Base-by-base conservation (phyloP, 53 echinoderm and acorn worm species). In the Hippasteria phrygiana region DNA sequence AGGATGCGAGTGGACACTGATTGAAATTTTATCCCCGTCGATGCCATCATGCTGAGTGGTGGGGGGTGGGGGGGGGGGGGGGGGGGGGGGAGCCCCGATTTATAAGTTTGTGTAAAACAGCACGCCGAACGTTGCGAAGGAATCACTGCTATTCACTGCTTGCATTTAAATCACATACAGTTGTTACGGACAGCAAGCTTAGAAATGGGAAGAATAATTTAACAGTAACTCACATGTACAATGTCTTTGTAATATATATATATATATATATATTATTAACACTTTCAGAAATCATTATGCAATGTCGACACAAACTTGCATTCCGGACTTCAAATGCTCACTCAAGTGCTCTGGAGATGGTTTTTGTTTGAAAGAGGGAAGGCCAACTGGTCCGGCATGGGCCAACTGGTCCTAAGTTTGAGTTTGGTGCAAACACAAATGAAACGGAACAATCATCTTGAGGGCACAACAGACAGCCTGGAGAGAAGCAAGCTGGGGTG, bases 211-310 rank as follows among this genome's bases (percentile, higher is more conserved):
- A 67, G 16, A 35, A 67, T 67, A 67, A 67, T 67, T 67, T 67
- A 67, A 34, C 33, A 67, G 69, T 67, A 35, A 67, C 18, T 67
- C 36, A 67, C 69, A 67, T 67, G n/a, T 67, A 67, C 69, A 59
- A 17, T 66, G 35, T 29, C 35, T 66, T 66, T 29, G 67, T 66
- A 47, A 13, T 47, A 47, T 47, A 47, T 47, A n/a, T n/a, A n/a
- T n/a, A 59, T 59, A 59, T 59, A 20, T 51, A 6, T 14, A 62
- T 62, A 27, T 27, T n/a, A 66, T 66, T 34, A 66, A 66, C 67
- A 66, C 67, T 66, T 66, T 45, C 26, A 9, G 14, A 66, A 66
- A 33, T 66, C 14, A 66, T 66, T 66, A 32, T 33, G 67, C 67
- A 34, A 66, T 66, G 67, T 13, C 34, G 13, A 66, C 35, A 66